Conservation (phyloP, 1,140 invertebrate genomes). For the Drosophila repleta region DNA sequence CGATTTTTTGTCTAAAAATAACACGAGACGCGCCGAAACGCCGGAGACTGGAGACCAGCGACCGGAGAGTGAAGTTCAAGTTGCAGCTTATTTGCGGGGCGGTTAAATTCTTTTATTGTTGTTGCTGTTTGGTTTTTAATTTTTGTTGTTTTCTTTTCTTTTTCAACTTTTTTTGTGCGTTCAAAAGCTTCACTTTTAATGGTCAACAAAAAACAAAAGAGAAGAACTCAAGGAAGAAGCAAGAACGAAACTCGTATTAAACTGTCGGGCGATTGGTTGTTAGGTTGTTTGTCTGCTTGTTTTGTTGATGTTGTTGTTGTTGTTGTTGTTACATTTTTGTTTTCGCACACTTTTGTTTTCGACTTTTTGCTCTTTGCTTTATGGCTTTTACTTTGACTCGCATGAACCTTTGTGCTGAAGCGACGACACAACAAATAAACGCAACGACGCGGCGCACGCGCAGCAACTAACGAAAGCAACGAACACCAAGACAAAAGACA, state of each 20-base stretch:
- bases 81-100: constrained; percentile 35
- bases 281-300: constrained; percentile 26
- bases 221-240: constrained; percentile 19
- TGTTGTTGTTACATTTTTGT: constrained; percentile 60
- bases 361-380: constrained; percentile 50
- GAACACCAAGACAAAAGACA: constrained; percentile 5
- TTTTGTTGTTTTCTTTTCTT: constrained; percentile 17
- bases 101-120: constrained; percentile 55
- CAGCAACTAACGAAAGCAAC: constrained; percentile 28
- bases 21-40: constrained; percentile 45
- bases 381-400: constrained; percentile 52
- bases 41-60: neutral
- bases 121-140: constrained; percentile 12
- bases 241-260: constrained; percentile 52
- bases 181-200: constrained; percentile 74
- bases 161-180: constrained; percentile 30
- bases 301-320: constrained; percentile 38
- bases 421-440: constrained; percentile 41
- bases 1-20: constrained; percentile 70
- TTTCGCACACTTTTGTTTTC: constrained; percentile 73
- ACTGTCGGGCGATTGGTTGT: constrained; percentile 36
- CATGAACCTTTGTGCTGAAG: constrained; percentile 41
- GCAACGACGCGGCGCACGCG: constrained; percentile 38
- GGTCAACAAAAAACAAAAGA: constrained; percentile 58
- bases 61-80: constrained; percentile 48